Conservation (phyloP, 1,140 invertebrate genomes). For the Drosophila suzukii region DNA sequence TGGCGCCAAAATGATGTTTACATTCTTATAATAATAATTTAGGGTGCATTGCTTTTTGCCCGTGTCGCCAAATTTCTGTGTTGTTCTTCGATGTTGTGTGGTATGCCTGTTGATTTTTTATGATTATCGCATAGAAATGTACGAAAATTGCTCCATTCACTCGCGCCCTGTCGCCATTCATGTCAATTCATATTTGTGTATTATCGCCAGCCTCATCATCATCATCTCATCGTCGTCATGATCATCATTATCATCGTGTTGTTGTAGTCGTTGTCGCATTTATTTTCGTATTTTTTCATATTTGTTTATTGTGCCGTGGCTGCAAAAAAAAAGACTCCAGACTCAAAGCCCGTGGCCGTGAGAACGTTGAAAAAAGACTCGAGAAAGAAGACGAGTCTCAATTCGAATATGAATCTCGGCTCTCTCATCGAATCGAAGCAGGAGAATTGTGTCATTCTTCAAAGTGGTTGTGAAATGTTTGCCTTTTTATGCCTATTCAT, state of each 20-base stretch:
- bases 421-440: constrained; percentile 8
- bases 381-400: constrained; percentile 14
- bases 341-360: constrained; percentile 42
- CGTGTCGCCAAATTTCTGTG: constrained; percentile 8
- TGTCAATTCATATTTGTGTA: constrained; percentile 32
- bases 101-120: constrained; percentile 10
- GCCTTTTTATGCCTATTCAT: constrained; percentile 87
- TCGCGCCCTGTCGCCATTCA: constrained; percentile 35
- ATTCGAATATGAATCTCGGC: constrained; percentile 16
- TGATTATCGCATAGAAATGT: constrained; percentile 32
- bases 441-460: constrained; percentile 83
- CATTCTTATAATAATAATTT: constrained; percentile 12
- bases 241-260: constrained; percentile 51
- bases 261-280: constrained; percentile 42
- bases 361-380: constrained; percentile 41
- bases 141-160: constrained; percentile 40
- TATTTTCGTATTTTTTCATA: constrained; percentile 38
- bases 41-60: constrained; percentile 33
- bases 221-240: constrained; percentile 30
- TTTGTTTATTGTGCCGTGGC: constrained; percentile 49
- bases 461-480: constrained; percentile 93
- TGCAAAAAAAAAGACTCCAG: constrained; percentile 24
- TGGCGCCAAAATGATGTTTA: constrained; percentile 52
- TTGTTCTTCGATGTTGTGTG: constrained; percentile 15
- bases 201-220: constrained; percentile 17